These are phyloP conservation scores for Hydrozoanthus tunicans DNA, from an alignment of 64 coral and sea anemone species.

Conservation along the genomic window DNA sequence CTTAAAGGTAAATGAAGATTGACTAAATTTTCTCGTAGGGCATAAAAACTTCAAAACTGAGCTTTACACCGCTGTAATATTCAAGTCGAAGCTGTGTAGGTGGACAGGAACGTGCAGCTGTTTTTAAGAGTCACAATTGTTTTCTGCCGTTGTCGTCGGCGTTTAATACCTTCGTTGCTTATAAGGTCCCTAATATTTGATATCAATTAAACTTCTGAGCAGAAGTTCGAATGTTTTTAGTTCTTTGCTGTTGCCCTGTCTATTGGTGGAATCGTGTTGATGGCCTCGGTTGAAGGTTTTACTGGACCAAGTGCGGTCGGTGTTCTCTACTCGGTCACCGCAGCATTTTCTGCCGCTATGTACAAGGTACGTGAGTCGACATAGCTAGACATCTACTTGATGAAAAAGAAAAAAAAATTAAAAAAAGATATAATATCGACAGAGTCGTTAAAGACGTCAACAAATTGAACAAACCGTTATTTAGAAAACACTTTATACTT, in stretches of 20 bases:
- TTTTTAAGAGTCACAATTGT: too few relatives aligned
- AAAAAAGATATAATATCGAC: background rate
- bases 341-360: slow-evolving; percentile 34
- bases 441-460: background rate
- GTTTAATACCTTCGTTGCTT: too few relatives aligned
- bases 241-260: slow-evolving; percentile 46
- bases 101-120: too few relatives aligned
- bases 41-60: too few relatives aligned
- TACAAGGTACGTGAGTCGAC: slow-evolving; percentile 29
- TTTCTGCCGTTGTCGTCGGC: too few relatives aligned
- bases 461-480: background rate
- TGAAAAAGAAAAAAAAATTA: background rate
- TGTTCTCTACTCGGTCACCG: slow-evolving; percentile 24
- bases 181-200: too few relatives aligned
- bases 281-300: slow-evolving; percentile 33
- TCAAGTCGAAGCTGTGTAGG: too few relatives aligned
- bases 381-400: background rate
- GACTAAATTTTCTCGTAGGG: too few relatives aligned
- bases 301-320: slow-evolving; percentile 22
- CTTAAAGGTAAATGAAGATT: too few relatives aligned
- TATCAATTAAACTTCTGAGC: too few relatives aligned
- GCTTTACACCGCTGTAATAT: too few relatives aligned
- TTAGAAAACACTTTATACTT: too few relatives aligned
- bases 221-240: slow-evolving; percentile 4
- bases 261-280: slow-evolving; percentile 48